Evolutionary conservation across 2,113 vertebrate genomes (phyloP).

Genomic region (Brachyhypopomus occidentalis): DNA sequence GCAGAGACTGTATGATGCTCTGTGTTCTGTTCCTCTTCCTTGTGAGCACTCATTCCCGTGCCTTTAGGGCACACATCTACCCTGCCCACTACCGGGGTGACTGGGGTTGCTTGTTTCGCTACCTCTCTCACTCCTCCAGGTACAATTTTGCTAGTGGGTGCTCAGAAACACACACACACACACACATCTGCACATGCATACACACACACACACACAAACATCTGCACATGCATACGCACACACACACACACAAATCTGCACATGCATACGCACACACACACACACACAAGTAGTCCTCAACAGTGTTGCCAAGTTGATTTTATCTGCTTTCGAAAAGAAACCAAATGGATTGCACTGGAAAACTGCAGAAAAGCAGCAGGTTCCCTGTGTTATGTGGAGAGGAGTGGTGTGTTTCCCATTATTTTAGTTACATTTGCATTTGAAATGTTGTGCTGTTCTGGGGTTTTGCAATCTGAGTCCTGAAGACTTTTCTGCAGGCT

Average conservation of each 20-base stretch:
- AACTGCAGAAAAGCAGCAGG: background rate
- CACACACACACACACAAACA: background rate
- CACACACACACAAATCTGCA: background rate
- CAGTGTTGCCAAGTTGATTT: conserved; percentile 23
- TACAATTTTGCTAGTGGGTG: conserved; percentile 13
- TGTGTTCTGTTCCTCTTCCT: conserved; percentile 15
- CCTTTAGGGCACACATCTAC: conserved; percentile 22
- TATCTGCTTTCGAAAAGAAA: background rate
- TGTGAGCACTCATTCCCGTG: conserved; percentile 12
- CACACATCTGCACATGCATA: background rate
- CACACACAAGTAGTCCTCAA: background rate
- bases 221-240: background rate
- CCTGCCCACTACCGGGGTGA: conserved; percentile 3
- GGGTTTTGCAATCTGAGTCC: background rate
- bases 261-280: background rate
- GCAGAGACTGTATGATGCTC: background rate
- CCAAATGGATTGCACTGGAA: background rate
- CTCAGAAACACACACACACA: background rate
- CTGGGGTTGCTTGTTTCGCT: conserved; percentile 22
- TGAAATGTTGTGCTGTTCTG: background rate
- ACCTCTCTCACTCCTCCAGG: conserved; percentile 1
- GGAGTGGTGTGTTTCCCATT: background rate
- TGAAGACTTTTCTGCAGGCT: background rate
- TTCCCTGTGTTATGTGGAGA: background rate
- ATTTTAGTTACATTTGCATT: conserved; percentile 6